Percentiles rank a stretch among this genome's conserved stretches.
Conservation (phyloP, 2,113 vertebrate species). For the Pongo pygmaeus region DNA sequence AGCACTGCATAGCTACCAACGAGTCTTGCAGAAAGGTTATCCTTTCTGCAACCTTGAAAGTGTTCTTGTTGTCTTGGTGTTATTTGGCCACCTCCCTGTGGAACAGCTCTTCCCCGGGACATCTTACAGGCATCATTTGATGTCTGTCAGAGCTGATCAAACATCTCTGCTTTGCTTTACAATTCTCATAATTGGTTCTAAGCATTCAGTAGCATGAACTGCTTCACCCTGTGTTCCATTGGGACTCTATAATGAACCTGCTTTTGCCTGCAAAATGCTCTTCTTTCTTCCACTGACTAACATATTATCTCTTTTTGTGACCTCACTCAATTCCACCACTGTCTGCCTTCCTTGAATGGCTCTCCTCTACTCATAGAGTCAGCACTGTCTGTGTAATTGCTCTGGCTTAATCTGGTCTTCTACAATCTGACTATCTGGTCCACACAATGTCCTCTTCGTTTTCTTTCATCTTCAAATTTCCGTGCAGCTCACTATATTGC, state of each 20-base stretch:
- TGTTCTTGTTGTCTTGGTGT: not conserved
- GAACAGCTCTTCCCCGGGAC: not conserved
- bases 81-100: not conserved
- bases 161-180: not conserved
- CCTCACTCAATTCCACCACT: not conserved
- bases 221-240: not conserved
- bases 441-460: not conserved
- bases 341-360: not conserved
- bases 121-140: not conserved
- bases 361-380: not conserved
- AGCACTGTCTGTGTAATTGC: not conserved
- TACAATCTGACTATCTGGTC: not conserved
- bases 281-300: not conserved
- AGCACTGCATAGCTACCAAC: not conserved
- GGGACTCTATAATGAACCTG: not conserved
- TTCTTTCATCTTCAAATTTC: not conserved
- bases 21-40: not conserved
- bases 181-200: not conserved
- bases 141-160: not conserved
- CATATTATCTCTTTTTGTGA: not conserved
- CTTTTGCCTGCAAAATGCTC: not conserved
- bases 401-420: not conserved
- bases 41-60: no score
- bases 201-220: not conserved
- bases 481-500: not conserved